Evolutionary conservation across 2,113 vertebrate genomes (phyloP), one percentile per base, ranked within the genome.

Genomic region (Chaetops frenatus): DNA sequence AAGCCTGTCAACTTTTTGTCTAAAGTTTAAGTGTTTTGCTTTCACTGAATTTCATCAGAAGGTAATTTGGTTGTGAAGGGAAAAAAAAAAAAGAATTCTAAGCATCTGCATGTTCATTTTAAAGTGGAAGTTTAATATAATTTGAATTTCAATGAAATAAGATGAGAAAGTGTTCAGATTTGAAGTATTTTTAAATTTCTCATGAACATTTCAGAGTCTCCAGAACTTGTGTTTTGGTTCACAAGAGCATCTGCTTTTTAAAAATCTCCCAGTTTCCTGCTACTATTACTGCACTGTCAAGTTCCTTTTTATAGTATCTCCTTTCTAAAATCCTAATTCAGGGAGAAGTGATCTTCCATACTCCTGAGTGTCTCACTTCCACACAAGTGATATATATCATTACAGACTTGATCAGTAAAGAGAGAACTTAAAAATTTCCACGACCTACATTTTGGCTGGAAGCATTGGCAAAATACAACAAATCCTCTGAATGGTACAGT

Each of bases 111-210:
- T 81, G 57, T 67, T 91, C 90, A 74, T 90, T 94, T 90, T 90
- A 83, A 88, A 92, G 54, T 71, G 72, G 76, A 94, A 90, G 60
- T 86, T 81, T 61, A 93, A 83, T 82, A 71, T 78, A 54, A 97
- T 94, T 92, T 94, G 69, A 91, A 96, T 95, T 86, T 96, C 91
- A 94, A 91, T 95, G 76, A 92, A 93, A 90, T 80, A 80, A 93
- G 69, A 94, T 70, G 27, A 93, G 64, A 92, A 94, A 94, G 51
- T 84, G 51, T 71, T 90, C 60, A 54, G 50, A 93, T 94, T 92
- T 95, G 62, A 94, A 97, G 79, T 77, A 86, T 88, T 88, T 96
- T 93, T 38, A 86, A 82, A 90, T 84, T 93, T 91, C 51, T 88
- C 60, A 53, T 61, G 25, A 92, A 84, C 48, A 7, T 81, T 94